Percentiles rank a stretch among this genome's conserved stretches.
phyloP scores from a whole-genome alignment of 2,888 invertebrate genomes.

The Omphaloscelis lunosa region DNA sequence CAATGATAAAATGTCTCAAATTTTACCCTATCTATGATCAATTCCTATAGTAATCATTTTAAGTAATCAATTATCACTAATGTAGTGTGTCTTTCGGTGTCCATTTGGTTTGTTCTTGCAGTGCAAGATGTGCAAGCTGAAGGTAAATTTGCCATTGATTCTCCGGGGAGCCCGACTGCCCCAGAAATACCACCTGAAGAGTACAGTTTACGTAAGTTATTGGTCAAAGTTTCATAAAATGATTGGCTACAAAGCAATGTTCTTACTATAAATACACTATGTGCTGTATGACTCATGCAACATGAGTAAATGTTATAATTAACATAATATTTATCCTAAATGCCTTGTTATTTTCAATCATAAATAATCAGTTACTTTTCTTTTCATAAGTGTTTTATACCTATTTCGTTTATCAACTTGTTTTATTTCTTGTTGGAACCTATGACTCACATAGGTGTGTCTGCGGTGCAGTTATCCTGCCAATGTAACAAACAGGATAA shows the following conservation, averaged over 20 bases:
- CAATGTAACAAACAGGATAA: slow-evolving; percentile 56
- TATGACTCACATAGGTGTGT: slow-evolving; percentile 50
- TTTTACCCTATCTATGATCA: not conserved
- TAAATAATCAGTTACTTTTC: not conserved
- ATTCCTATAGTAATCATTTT: not conserved
- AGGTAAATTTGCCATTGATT: slow-evolving; percentile 98
- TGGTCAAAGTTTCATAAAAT: not conserved
- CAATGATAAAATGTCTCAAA: not conserved
- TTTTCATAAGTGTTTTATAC: not conserved
- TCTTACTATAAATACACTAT: slow-evolving; percentile 4
- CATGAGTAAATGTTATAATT: slow-evolving; percentile 21
- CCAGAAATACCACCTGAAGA: slow-evolving; percentile 98
- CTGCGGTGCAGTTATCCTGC: slow-evolving; percentile 36
- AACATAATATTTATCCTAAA: not conserved
- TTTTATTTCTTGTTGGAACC: not conserved
- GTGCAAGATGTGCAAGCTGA: slow-evolving; percentile 98
- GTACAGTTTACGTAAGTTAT: slow-evolving; percentile 94
- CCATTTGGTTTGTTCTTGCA: slow-evolving; percentile 91
- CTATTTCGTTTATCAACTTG: not conserved
- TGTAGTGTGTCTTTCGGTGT: not conserved
- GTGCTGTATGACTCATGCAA: slow-evolving; percentile 30
- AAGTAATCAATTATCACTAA: not conserved
- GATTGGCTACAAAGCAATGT: not conserved
- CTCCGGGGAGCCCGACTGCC: slow-evolving; percentile 97
- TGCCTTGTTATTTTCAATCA: not conserved